Base-by-base conservation (phyloP, 2,888 invertebrate genomes). In the Clostera curtula region DNA sequence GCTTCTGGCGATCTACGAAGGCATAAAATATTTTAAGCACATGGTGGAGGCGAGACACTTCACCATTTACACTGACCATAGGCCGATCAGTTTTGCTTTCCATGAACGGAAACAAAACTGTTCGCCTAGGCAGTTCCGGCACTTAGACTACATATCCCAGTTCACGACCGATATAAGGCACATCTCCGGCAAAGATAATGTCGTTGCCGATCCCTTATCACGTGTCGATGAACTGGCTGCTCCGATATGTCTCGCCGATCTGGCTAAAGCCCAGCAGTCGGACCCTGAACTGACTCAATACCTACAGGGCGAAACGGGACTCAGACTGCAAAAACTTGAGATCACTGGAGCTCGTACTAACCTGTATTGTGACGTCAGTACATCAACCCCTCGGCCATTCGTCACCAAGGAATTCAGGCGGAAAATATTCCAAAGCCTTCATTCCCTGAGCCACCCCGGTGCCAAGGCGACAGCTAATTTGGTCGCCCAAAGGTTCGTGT, bases 91-190 rank as follows among this genome's bases (percentile, higher is more conserved):
- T 65, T n/a, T n/a, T n/a, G n/a, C n/a, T n/a, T n/a, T n/a, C n/a
- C n/a, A n/a, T n/a, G 68, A 0, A 67, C 74, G 25, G 17, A 32
- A 2, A 40, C 56, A 23, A 54, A 49, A 43, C 5, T 48, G 49
- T 14, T 46, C 53, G 5, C 52, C 48, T 2, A 19, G 49, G 1
- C 50, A 49, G 19, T 43, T 25, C 14, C 19, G 43, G 4, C 29
- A 49, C 25, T 25, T 49, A 1, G 49, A 48, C 14, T 44, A 19
- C 12, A 41, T 48, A 3, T 20, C 37, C 0, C 43, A 49, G 18
- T 49, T 49, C 11, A 44, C 44, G 1, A 44, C 40, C 0, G 46
- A 48, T 14, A 38, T 48, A 1, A 14, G 26, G 7, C 28, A 36
- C 17, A 31, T 50, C 5, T 13, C 40, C 0, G 43, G 49, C 2